These are phyloP conservation scores for Cercopithecus mona DNA, from an alignment of 2,113 vertebrate species.

Conservation along the genomic window DNA sequence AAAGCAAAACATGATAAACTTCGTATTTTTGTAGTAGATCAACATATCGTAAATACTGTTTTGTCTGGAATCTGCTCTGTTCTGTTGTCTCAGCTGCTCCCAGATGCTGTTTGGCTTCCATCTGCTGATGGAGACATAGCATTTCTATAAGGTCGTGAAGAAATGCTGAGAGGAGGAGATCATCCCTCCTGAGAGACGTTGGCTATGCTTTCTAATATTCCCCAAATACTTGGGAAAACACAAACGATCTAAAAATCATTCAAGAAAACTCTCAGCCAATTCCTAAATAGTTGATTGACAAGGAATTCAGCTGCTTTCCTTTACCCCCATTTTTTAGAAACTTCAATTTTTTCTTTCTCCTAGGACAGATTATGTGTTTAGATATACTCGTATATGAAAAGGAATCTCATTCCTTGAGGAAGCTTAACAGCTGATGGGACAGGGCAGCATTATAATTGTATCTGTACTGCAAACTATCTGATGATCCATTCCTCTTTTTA, in stretches of 20 bases:
- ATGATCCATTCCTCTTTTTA: neutral
- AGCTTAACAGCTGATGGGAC: neutral
- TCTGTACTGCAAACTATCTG: too few species aligned
- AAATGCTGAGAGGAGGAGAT: neutral
- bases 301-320: neutral
- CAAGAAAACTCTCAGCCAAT: neutral
- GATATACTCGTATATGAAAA: neutral
- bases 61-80: neutral
- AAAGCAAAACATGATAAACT: neutral
- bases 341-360: neutral
- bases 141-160: neutral
- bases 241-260: neutral
- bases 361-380: neutral
- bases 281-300: neutral
- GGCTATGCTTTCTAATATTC: neutral
- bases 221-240: neutral
- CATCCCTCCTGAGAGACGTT: neutral
- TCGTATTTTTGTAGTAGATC: fast-evolving
- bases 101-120: neutral
- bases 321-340: neutral
- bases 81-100: too few species aligned
- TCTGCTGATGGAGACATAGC: fast-evolving
- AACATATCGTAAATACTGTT: fast-evolving
- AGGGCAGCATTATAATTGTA: too few species aligned
- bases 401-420: neutral